phyloP scores from a whole-genome alignment of 2,113 vertebrate species.

The Zapus hudsonius region DNA sequence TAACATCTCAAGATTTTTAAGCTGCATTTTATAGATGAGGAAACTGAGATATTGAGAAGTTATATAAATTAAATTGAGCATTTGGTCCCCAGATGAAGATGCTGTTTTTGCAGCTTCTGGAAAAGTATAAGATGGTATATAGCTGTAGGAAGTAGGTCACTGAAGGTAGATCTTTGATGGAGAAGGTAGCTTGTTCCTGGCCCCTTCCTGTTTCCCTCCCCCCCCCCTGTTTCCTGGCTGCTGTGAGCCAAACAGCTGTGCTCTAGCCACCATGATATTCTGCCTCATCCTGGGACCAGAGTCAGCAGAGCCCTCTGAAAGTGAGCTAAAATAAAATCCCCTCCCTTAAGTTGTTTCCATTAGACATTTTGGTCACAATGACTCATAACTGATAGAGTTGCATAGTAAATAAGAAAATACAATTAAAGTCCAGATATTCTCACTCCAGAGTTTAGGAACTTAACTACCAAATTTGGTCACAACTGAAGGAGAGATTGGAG shows the following conservation, averaged over 20 bases:
- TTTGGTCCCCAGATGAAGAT: neutral
- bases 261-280: too few relatives aligned
- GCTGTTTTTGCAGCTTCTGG: neutral
- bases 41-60: slow-evolving; percentile 29
- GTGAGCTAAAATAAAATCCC: too few relatives aligned
- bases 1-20: slow-evolving; percentile 33
- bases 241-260: too few relatives aligned
- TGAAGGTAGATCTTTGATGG: too few relatives aligned
- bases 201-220: too few relatives aligned
- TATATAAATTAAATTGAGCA: slow-evolving; percentile 6
- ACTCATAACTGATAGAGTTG: neutral
- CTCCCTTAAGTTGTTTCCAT: too few relatives aligned
- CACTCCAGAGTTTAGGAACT: neutral
- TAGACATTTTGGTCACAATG: neutral
- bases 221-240: too few relatives aligned
- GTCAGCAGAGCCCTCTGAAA: too few relatives aligned
- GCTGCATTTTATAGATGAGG: slow-evolving; percentile 28
- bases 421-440: neutral
- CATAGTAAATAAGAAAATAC: slow-evolving; percentile 16
- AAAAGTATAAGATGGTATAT: neutral
- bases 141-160: too few relatives aligned
- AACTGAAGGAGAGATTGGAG: neutral
- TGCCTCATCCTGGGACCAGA: too few relatives aligned
- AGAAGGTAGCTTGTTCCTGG: too few relatives aligned
- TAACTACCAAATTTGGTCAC: neutral